Percentiles rank a stretch among this genome's conserved stretches.
Conservation (phyloP, 2,113 vertebrate genomes). For the Nansenia antarctica region DNA sequence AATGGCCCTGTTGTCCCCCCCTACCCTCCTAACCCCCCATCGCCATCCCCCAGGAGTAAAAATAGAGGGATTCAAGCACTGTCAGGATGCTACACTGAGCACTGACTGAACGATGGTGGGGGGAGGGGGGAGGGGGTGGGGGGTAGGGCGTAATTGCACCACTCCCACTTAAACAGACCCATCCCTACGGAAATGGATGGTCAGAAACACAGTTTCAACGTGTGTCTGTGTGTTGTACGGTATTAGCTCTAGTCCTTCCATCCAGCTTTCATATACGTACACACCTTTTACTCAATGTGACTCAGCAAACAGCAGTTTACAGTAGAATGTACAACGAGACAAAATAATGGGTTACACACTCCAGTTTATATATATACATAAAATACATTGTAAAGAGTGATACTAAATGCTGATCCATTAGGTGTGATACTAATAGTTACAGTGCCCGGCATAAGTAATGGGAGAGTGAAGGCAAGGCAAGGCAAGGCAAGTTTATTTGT, state of each 20-base stretch:
- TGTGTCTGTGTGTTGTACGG: conserved; percentile 6
- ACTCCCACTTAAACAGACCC: conserved; percentile 40
- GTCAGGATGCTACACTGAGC: conserved; percentile 43
- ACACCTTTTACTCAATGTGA: not conserved
- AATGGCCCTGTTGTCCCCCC: conserved; percentile 61
- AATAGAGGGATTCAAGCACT: conserved; percentile 57
- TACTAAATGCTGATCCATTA: no score
- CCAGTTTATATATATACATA: no score
- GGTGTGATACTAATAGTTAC: no score
- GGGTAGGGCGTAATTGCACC: conserved; percentile 38
- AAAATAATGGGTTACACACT: not conserved
- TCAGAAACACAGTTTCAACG: not conserved
- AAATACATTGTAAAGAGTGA: no score
- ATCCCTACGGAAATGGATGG: not conserved
- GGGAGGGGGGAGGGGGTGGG: not conserved
- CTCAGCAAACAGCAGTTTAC: not conserved
- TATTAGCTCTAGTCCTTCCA: not conserved
- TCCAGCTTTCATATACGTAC: not conserved
- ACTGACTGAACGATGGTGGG: conserved; percentile 3
- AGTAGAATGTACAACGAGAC: not conserved
- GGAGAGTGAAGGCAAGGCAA: no score
- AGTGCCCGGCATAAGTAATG: no score
- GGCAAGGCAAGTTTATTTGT: no score
- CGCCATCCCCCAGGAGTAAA: conserved; percentile 55
- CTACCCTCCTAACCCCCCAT: no score